phyloP scores from a whole-genome alignment of 2,797 vertebrate species.

The Pipistrellus nathusii region DNA sequence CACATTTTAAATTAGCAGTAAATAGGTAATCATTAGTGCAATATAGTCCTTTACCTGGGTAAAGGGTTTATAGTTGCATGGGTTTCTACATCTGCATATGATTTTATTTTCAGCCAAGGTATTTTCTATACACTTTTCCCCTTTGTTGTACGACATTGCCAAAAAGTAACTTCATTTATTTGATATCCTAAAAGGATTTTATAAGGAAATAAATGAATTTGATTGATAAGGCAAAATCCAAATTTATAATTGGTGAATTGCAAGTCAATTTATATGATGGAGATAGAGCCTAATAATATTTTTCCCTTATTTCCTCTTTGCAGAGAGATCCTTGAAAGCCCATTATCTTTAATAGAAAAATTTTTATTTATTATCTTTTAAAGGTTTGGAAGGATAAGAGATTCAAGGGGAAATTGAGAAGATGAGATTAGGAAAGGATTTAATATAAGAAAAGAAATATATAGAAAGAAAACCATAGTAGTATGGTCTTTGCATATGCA shows the following conservation, averaged over 20 bases:
- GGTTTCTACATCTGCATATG: not conserved
- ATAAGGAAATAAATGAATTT: constrained; percentile 49
- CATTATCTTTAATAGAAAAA: constrained; percentile 71
- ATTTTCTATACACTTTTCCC: not conserved
- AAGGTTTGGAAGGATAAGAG: constrained; percentile 54
- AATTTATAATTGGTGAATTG: constrained; percentile 55
- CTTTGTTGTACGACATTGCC: constrained; percentile 49
- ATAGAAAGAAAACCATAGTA: not conserved
- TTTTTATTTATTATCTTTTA: constrained; percentile 71
- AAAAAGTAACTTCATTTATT: constrained; percentile 55
- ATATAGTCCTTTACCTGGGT: not conserved
- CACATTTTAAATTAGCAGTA: not conserved
- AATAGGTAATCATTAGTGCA: not conserved
- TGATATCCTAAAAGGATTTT: not conserved
- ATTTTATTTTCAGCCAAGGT: constrained; percentile 49
- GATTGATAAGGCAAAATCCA: constrained; percentile 65
- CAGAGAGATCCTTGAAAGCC: constrained; percentile 57
- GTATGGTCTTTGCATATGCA: constrained; percentile 47
- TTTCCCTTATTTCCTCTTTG: constrained; percentile 62
- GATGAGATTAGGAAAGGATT: constrained; percentile 44
- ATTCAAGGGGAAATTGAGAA: constrained; percentile 61
- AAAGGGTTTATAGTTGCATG: not conserved
- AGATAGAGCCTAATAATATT: constrained; percentile 51
- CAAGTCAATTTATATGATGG: constrained; percentile 53
- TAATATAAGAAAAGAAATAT: constrained; percentile 45